Evolutionary conservation across 2,797 vertebrate genomes (phyloP).

Genomic region (Intellagama lesueurii): DNA sequence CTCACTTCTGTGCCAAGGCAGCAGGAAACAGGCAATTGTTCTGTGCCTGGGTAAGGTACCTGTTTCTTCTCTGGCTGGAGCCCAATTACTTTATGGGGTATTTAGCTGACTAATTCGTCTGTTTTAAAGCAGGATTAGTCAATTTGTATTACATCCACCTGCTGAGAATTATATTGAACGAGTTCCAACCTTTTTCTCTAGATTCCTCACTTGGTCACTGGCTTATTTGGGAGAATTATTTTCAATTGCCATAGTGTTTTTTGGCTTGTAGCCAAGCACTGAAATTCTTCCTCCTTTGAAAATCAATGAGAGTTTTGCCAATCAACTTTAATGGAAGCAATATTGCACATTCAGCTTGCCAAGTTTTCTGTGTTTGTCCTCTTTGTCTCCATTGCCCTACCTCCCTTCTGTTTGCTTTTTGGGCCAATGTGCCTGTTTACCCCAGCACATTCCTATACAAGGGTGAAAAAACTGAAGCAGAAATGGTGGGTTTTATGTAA

Average conservation of each 20-base stretch:
- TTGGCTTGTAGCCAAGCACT: neutral
- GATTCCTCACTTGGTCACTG: neutral
- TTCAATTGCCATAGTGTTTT: neutral
- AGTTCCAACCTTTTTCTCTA: neutral
- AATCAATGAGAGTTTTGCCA: slow-evolving; percentile 1
- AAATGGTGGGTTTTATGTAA: neutral
- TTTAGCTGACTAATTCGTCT: slow-evolving; percentile 11
- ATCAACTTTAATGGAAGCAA: slow-evolving; percentile 12
- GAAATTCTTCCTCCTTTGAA: slow-evolving; percentile 8
- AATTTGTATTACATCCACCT: slow-evolving; percentile 12
- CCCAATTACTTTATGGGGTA: slow-evolving; percentile 13
- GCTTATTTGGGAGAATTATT: slow-evolving; percentile 9
- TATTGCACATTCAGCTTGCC: slow-evolving; percentile 2
- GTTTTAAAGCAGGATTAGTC: slow-evolving; percentile 27
- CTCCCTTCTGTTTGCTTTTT: neutral
- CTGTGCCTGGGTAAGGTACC: neutral
- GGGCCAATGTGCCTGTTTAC: neutral
- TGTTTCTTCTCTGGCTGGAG: neutral
- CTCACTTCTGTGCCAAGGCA: neutral
- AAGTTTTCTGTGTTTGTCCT: neutral
- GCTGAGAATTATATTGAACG: slow-evolving; percentile 14
- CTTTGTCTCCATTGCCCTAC: too few relatives aligned
- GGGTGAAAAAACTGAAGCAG: neutral
- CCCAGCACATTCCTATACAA: neutral
- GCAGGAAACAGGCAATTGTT: neutral